phyloP scores from a whole-genome alignment of 2,888 invertebrate genomes.

The Hermaeophaga mercurialis region DNA sequence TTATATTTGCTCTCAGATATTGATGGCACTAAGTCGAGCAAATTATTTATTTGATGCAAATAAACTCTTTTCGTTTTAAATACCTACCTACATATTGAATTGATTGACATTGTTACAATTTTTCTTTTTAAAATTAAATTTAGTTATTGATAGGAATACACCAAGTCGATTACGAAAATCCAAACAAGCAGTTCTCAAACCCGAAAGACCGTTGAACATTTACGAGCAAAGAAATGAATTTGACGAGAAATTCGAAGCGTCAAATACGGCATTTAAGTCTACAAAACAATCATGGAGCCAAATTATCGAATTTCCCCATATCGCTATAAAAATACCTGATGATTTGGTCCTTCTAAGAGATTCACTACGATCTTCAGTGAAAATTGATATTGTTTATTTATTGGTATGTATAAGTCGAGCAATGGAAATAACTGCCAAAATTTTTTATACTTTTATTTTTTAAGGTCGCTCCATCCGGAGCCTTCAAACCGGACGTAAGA shows the following conservation, averaged over 20 bases:
- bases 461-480: neutral
- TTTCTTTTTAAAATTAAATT: too few species aligned
- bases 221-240: conserved; percentile 41
- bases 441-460: neutral
- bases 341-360: conserved; percentile 61
- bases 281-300: conserved; percentile 61
- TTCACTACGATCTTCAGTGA: conserved; percentile 62
- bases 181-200: too few species aligned
- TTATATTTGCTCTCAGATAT: too few species aligned
- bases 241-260: conserved; percentile 38
- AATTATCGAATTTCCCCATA: conserved; percentile 60
- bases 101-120: too few species aligned
- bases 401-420: conserved; percentile 60
- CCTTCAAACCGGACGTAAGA: neutral
- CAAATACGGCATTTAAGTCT: conserved; percentile 59
- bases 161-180: too few species aligned
- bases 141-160: too few species aligned
- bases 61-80: too few species aligned
- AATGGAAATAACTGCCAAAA: too few species aligned
- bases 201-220: neutral
- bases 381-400: conserved; percentile 61
- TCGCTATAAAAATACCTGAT: conserved; percentile 59
- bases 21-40: too few species aligned
- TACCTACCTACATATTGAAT: too few species aligned
- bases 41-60: too few species aligned